These are phyloP conservation scores for Malacoraja senta DNA, from an alignment of 2,797 vertebrate genomes.

Conservation along the genomic window DNA sequence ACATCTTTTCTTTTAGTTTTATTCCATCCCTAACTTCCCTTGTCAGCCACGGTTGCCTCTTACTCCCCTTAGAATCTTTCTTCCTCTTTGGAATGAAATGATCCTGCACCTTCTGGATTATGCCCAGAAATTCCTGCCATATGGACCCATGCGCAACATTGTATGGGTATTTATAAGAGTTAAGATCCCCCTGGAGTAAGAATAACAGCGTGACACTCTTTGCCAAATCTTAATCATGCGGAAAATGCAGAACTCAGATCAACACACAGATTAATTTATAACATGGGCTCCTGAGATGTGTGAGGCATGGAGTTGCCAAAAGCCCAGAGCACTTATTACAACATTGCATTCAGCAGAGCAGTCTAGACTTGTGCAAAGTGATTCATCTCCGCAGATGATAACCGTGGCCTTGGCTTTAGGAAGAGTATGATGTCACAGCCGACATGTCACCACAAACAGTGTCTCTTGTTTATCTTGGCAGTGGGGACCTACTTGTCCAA, in stretches of 20 bases:
- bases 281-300: slow-evolving; percentile 49
- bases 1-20: too few relatives aligned
- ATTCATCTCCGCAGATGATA: slow-evolving; percentile 56
- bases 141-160: neutral
- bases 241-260: slow-evolving; percentile 60
- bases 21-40: too few relatives aligned
- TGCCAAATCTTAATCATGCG: slow-evolving; percentile 63
- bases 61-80: too few relatives aligned
- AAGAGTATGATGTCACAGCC: slow-evolving; percentile 60
- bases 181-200: slow-evolving; percentile 50
- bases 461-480: slow-evolving; percentile 62
- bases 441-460: slow-evolving; percentile 56
- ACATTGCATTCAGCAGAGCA: slow-evolving; percentile 37
- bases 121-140: too few relatives aligned
- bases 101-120: too few relatives aligned
- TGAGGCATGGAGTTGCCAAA: slow-evolving; percentile 48
- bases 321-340: slow-evolving; percentile 44
- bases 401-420: slow-evolving; percentile 49
- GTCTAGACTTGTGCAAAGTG: slow-evolving; percentile 57
- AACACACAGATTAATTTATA: slow-evolving; percentile 59
- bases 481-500: slow-evolving; percentile 48
- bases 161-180: slow-evolving; percentile 43
- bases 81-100: too few relatives aligned
- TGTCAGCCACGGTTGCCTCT: too few relatives aligned
- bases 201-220: slow-evolving; percentile 47